Conservation (phyloP, 1,140 invertebrate genomes). For the Delia radicum region DNA sequence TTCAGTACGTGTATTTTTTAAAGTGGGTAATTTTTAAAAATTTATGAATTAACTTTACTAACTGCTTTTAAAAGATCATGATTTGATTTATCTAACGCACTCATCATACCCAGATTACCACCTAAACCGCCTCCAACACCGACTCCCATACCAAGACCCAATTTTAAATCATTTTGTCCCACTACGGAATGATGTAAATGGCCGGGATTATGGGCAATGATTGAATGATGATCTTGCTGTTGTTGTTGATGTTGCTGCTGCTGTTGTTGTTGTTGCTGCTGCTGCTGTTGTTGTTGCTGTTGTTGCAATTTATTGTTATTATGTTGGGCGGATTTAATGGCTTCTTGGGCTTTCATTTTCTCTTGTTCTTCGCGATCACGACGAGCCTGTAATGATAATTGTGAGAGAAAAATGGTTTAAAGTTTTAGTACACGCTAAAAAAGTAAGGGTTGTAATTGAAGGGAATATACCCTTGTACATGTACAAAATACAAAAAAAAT, state of each 20-base stretch:
- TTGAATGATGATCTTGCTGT: constrained; percentile 59
- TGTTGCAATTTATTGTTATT: constrained; percentile 58
- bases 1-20: neutral
- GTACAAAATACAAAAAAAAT: no score
- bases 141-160: constrained; percentile 47
- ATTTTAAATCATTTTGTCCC: constrained; percentile 54
- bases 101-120: constrained; percentile 56
- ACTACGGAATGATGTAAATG: constrained; percentile 54
- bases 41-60: constrained; percentile 63
- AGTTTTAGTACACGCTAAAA: neutral
- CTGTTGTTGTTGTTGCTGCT: constrained; percentile 62
- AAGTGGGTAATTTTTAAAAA: neutral
- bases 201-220: constrained; percentile 59
- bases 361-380: constrained; percentile 88
- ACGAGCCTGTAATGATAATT: constrained; percentile 58
- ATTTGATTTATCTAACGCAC: constrained; percentile 61
- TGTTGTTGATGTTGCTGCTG: constrained; percentile 57
- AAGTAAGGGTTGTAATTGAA: no score
- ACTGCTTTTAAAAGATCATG: constrained; percentile 63
- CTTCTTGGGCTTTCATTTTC: constrained; percentile 85
- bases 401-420: neutral
- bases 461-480: no score
- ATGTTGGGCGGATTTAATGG: constrained; percentile 78
- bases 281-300: constrained; percentile 63
- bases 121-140: constrained; percentile 41